phyloP scores from a whole-genome alignment of 2,113 vertebrate genomes.

The Odocoileus hemionus region DNA sequence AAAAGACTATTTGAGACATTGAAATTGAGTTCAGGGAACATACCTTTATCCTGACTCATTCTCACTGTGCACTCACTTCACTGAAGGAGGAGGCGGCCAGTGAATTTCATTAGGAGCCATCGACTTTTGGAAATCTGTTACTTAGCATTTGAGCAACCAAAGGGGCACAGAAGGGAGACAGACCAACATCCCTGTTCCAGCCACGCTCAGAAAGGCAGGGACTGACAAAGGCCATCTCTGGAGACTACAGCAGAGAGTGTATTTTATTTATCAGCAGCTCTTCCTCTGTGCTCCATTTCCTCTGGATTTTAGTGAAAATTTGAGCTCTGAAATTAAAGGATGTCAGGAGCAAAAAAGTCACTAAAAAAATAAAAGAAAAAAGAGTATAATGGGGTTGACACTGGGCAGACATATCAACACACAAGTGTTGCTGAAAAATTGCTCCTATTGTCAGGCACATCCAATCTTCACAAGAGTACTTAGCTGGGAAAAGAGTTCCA shows the following conservation, averaged over 20 bases:
- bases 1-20: constrained; percentile 35
- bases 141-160: not conserved
- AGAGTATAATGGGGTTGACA: not conserved
- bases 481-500: not conserved
- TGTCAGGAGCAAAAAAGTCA: not conserved
- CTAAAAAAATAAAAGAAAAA: not conserved
- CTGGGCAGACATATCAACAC: not conserved
- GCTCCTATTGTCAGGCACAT: not conserved
- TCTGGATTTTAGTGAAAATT: not conserved
- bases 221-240: not conserved
- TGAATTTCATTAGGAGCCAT: not conserved
- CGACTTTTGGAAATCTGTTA: not conserved
- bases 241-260: not conserved
- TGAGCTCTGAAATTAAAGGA: constrained; percentile 23
- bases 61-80: not conserved
- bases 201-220: not conserved
- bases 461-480: not conserved
- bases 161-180: not conserved
- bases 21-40: constrained; percentile 61
- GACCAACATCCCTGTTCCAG: not conserved
- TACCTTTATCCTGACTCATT: constrained; percentile 57
- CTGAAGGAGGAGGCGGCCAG: not conserved
- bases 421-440: not conserved
- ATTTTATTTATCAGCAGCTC: not conserved
- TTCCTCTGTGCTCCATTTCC: not conserved